These are phyloP conservation scores for Oligia latruncula DNA, from an alignment of 2,888 invertebrate genomes.

Conservation along the genomic window DNA sequence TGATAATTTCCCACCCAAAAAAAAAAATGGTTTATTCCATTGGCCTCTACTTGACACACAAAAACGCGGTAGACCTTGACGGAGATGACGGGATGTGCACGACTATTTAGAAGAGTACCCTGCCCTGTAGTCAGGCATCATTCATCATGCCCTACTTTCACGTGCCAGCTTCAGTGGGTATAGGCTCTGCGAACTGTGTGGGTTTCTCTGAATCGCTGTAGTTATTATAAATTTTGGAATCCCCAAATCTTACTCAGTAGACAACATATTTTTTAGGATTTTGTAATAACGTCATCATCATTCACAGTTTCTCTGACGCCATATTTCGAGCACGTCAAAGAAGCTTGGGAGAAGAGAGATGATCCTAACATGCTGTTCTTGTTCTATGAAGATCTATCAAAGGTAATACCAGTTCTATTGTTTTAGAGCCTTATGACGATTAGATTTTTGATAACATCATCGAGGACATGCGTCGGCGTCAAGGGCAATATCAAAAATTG, in stretches of 20 bases:
- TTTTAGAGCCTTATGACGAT: not conserved
- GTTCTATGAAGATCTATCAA: slow-evolving; percentile 93
- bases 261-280: not conserved
- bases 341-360: slow-evolving; percentile 91
- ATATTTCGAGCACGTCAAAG: slow-evolving; percentile 93
- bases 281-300: not conserved
- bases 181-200: too few species aligned
- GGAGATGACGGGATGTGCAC: not conserved
- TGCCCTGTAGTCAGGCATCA: not conserved
- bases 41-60: not conserved
- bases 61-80: not conserved
- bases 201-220: too few species aligned
- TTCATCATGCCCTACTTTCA: not conserved
- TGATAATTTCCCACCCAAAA: too few species aligned
- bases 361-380: slow-evolving; percentile 92
- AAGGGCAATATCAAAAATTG: not conserved
- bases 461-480: not conserved
- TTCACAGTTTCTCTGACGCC: slow-evolving; percentile 91
- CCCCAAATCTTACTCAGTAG: not conserved
- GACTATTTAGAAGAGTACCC: not conserved
- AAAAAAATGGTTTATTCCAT: too few species aligned
- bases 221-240: too few species aligned
- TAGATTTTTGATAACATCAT: slow-evolving; percentile 27
- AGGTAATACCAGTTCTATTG: slow-evolving; percentile 78
- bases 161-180: not conserved